phyloP scores from a whole-genome alignment of 2,888 invertebrate genomes.

The Achlya flavicornis region DNA sequence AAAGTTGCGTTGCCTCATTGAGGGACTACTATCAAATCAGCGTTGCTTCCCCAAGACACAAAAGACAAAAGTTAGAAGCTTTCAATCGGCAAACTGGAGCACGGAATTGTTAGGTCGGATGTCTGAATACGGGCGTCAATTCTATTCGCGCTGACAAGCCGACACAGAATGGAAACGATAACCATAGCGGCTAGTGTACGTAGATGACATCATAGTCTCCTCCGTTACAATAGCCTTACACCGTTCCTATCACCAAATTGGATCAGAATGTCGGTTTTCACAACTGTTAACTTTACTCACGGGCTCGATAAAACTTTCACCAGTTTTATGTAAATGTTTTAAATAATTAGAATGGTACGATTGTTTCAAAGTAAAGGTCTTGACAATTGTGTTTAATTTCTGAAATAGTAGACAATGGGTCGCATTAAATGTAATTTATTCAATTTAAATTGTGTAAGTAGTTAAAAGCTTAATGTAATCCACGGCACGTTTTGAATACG shows the following conservation, averaged over 20 bases:
- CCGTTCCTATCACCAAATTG: conserved; percentile 18
- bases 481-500: conserved; percentile 28
- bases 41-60: conserved; percentile 32
- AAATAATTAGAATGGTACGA: neutral
- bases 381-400: neutral
- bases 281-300: neutral
- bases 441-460: conserved; percentile 25
- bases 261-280: neutral
- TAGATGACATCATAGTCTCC: conserved; percentile 25
- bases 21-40: conserved; percentile 32
- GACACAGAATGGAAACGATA: conserved; percentile 22
- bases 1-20: conserved; percentile 17
- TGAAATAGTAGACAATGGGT: conserved; percentile 18
- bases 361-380: neutral
- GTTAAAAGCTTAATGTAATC: conserved; percentile 28
- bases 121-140: conserved; percentile 35
- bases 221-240: conserved; percentile 18
- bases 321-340: neutral
- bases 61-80: conserved; percentile 45
- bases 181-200: conserved; percentile 15
- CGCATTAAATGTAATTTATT: conserved; percentile 25
- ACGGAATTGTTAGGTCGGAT: conserved; percentile 29
- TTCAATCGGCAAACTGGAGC: conserved; percentile 39
- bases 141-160: conserved; percentile 23
- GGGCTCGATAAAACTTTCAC: neutral